Evolutionary conservation across 2,797 vertebrate species (phyloP), one percentile per base, ranked within the genome.

Genomic region (Pangasius larnaudii): DNA sequence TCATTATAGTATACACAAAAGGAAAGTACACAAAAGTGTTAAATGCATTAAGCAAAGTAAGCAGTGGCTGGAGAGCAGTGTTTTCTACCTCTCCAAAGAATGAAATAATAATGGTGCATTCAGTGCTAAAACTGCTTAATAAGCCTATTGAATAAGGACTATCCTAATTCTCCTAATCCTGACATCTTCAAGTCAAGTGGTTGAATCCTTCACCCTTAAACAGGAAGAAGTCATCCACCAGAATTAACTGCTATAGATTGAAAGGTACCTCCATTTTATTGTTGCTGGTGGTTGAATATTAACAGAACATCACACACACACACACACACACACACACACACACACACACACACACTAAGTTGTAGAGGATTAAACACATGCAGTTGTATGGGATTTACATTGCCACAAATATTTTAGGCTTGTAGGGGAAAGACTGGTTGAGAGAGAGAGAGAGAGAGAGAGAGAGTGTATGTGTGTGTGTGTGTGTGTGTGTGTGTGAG

Each of bases 11-110:
- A 33, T 11, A 10, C 51, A 79, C 75, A 33, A 22, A 79, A 79
- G 14, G 30, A 19, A 33, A 79, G 51, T n/a, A n/a, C n/a, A 56
- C n/a, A 53, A 56, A 53, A 19, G 49, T 78, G 75, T 10, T 72
- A 72, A 78, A 53, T 78, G n/a, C 49, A 56, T 74, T 49, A 77
- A 49, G 74, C 42, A 22, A 49, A 49, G 46, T 49, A 75, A 77
- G 74, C n/a, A 2, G 46, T 75, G 42, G 4, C 22, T 27, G 42
- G 39, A 75, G 42, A 75, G 42, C 42, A 27, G 46, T 49, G 72
- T 49, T 75, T 49, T 75, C 5, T 5, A 75, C 9, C 42, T 75
- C 6, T 75, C 24, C 24, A 53, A n/a, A 30, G 27, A 18, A 51
- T 77, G 22, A 53, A 18, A 30, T 53, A 18, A 75, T 51, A 75